Conservation (phyloP, 2,888 invertebrate species). For the Thymelicus acteon region DNA sequence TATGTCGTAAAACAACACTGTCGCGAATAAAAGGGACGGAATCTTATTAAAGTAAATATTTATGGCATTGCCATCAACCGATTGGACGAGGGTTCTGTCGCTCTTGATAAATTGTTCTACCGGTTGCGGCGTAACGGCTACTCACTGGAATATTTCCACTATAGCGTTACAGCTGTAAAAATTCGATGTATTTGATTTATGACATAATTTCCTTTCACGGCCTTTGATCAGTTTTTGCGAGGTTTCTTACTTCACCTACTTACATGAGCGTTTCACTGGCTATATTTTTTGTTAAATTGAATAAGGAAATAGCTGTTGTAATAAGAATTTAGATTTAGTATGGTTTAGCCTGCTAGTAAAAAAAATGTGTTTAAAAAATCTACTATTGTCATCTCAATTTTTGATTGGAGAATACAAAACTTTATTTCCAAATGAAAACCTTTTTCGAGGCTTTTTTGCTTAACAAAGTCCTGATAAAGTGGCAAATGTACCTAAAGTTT, state of each 20-base stretch:
- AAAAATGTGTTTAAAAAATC: background rate
- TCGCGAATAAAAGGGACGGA: slow-evolving; percentile 79
- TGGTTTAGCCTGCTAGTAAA: too few relatives aligned
- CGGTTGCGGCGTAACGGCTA: slow-evolving; percentile 72
- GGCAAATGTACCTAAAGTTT: slow-evolving; percentile 56
- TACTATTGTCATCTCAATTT: background rate
- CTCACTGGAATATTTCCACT: slow-evolving; percentile 73
- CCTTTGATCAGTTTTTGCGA: slow-evolving; percentile 60
- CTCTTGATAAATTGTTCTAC: slow-evolving; percentile 80
- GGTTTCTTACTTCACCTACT: slow-evolving; percentile 35
- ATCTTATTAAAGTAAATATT: slow-evolving; percentile 85
- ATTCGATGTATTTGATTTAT: slow-evolving; percentile 74
- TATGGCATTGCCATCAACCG: slow-evolving; percentile 82
- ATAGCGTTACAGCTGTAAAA: slow-evolving; percentile 71
- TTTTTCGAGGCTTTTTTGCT: slow-evolving; percentile 22
- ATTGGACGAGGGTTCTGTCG: slow-evolving; percentile 80
- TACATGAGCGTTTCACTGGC: slow-evolving; percentile 45
- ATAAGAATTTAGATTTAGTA: too few relatives aligned
- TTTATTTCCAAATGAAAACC: slow-evolving; percentile 19
- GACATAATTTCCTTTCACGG: slow-evolving; percentile 70
- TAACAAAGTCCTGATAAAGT: slow-evolving; percentile 26
- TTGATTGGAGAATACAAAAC: slow-evolving; percentile 14
- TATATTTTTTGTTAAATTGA: slow-evolving; percentile 8
- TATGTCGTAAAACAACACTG: slow-evolving; percentile 78
- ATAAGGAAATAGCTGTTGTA: background rate